These are phyloP conservation scores for Rhopilema esculentum DNA, from an alignment of 30 jellyfish, hydroid and myxozoan species.

Conservation along the genomic window DNA sequence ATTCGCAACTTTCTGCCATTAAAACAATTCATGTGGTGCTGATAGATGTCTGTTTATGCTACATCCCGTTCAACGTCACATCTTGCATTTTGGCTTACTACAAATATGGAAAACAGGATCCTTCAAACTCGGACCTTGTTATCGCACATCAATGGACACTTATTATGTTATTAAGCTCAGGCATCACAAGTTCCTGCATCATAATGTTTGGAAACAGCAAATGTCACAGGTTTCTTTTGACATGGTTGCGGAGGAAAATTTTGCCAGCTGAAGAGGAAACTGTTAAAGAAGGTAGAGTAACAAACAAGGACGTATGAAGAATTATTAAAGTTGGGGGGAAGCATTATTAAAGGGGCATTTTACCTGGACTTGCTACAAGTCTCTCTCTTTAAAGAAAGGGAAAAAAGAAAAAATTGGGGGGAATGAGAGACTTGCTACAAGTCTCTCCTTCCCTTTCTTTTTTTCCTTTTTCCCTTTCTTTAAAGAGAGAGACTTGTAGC, in stretches of 20 bases:
- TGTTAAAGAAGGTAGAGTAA: not conserved
- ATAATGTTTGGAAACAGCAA: not conserved
- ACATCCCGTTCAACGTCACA: not conserved
- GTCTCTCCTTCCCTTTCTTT: no score
- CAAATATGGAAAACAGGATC: not conserved
- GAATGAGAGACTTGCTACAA: not conserved
- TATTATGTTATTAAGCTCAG: not conserved
- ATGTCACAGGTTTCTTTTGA: not conserved
- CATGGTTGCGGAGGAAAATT: not conserved
- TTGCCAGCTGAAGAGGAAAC: not conserved
- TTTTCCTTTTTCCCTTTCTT: no score
- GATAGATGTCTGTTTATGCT: not conserved
- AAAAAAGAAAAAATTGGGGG: not conserved
- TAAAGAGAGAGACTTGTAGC: no score
- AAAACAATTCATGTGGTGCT: not conserved
- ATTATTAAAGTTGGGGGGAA: not conserved
- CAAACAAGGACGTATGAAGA: not conserved
- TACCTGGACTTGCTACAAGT: not conserved
- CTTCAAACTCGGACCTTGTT: not conserved
- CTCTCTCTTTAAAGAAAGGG: not conserved
- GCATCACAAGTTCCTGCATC: not conserved
- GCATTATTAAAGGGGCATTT: not conserved
- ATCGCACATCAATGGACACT: not conserved
- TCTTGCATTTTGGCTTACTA: not conserved
- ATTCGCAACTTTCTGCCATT: not conserved